Base-by-base conservation (phyloP, 1,140 invertebrate genomes). In the Orussus abietinus region DNA sequence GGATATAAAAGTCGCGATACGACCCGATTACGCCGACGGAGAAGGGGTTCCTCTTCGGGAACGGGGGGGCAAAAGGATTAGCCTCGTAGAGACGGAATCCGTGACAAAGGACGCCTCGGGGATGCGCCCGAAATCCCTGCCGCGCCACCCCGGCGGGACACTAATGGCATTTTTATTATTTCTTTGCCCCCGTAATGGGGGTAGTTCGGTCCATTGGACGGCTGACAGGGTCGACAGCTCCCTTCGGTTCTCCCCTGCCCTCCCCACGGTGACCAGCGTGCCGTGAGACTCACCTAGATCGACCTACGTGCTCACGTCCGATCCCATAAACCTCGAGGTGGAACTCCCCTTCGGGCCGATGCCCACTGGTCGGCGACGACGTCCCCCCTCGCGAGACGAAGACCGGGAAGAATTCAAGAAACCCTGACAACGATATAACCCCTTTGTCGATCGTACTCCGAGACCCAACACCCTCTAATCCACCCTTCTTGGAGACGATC, bases 131-230 rank as follows among this genome's bases (percentile, higher is more conserved):
- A n/a, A n/a, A n/a, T n/a, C n/a, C n/a, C n/a, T n/a, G n/a, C n/a
- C n/a, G n/a, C n/a, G n/a, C n/a, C n/a, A n/a, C n/a, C n/a, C n/a
- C n/a, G 47, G 45, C 50, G 47, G 44, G 50, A 62, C 64, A 64
- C 63, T 71, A 72, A 71, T 71, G 68, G 68, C 59, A 69, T 64
- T 74, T 72, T 72, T 72, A 72, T 72, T 66, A 71, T 72, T 69
- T 73, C 57, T 61, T 36, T 17, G 33, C 55, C 47, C 12, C 14
- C 17, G 25, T 14, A 28, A 11, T 6, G 17, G 42, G 32, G 21
- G 12, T 33, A 30, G 42, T 48, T 64, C 61, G 66, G 64, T 70
- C 64, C 68, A 70, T 74, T 71, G 67, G 64, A 62, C 60, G 36
- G 45, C 49, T 70, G 67, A 69, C 65, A 59, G 49, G 39, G 35